A percentile compares a stretch with the other conserved stretches of the same genome.
Evolutionary conservation across 2,888 invertebrate species (phyloP).

Genomic region (Andrena bicolor): DNA sequence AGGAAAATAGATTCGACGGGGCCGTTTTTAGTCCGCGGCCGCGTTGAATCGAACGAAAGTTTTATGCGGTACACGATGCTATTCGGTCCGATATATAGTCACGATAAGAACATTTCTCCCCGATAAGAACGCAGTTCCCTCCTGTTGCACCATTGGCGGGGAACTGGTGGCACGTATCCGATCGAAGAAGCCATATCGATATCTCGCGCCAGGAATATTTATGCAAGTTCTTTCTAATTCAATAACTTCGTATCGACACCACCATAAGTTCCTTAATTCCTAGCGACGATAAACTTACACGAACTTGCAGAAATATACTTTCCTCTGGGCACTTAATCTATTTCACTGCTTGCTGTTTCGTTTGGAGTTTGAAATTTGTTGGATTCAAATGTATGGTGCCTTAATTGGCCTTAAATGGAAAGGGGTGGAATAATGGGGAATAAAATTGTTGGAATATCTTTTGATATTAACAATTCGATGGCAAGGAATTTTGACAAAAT

Average conservation of each 20-base stretch:
- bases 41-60: constrained; percentile 62
- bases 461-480: no score
- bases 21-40: constrained; percentile 48
- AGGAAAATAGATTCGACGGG: constrained; percentile 61
- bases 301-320: not conserved
- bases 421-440: not conserved
- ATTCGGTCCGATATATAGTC: constrained; percentile 65
- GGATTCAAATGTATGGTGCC: no score
- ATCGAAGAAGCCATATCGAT: constrained; percentile 43
- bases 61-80: constrained; percentile 67
- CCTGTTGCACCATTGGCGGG: constrained; percentile 45
- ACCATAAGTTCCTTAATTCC: constrained; percentile 13
- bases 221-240: constrained; percentile 35
- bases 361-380: not conserved
- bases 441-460: no score
- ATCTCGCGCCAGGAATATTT: constrained; percentile 49
- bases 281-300: not conserved
- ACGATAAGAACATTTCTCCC: constrained; percentile 67
- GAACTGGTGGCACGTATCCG: constrained; percentile 32
- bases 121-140: constrained; percentile 55
- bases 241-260: constrained; percentile 22
- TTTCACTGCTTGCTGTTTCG: not conserved
- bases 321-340: not conserved
- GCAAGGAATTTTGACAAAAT: no score
- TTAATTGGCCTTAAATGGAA: not conserved